Conservation (phyloP, 2,113 vertebrate genomes). For the Bostrychus sinensis region DNA sequence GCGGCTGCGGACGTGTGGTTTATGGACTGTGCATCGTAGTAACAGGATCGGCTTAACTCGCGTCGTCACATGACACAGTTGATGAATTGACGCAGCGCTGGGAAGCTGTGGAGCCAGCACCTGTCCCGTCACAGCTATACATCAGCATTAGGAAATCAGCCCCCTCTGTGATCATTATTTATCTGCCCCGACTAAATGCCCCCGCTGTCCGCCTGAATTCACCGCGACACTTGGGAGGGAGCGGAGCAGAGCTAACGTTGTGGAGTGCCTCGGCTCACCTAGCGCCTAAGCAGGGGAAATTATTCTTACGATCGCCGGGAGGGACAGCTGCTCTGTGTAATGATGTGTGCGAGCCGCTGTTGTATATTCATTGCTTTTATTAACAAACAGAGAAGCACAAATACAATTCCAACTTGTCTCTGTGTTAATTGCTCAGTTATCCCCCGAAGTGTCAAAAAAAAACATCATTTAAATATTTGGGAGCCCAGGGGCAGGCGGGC, state of each 20-base stretch:
- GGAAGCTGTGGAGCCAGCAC: conserved; percentile 53
- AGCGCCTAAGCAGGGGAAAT: conserved; percentile 1
- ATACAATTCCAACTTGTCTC: background rate
- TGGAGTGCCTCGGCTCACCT: conserved; percentile 10
- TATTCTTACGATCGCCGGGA: background rate
- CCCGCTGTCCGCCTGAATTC: background rate
- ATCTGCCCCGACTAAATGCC: conserved; percentile 46
- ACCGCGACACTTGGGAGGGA: conserved; percentile 7
- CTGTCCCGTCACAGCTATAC: conserved; percentile 47
- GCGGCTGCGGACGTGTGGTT: conserved; percentile 8
- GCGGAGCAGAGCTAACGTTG: conserved; percentile 16
- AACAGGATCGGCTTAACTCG: conserved; percentile 28
- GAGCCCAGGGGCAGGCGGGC: background rate
- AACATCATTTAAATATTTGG: background rate
- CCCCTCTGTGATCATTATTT: conserved; percentile 45
- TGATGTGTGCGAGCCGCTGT: conserved; percentile 3
- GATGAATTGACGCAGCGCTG: conserved; percentile 48
- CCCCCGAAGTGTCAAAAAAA: conserved; percentile 11
- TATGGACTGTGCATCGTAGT: conserved; percentile 18
- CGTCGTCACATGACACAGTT: conserved; percentile 38
- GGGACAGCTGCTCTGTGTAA: background rate
- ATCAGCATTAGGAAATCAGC: conserved; percentile 54
- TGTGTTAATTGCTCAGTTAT: conserved; percentile 1
- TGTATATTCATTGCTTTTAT: conserved; percentile 1
- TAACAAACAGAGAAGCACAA: conserved; percentile 8